Evolutionary conservation across 2,888 invertebrate species (phyloP).

Genomic region (Aphidius colemani): DNA sequence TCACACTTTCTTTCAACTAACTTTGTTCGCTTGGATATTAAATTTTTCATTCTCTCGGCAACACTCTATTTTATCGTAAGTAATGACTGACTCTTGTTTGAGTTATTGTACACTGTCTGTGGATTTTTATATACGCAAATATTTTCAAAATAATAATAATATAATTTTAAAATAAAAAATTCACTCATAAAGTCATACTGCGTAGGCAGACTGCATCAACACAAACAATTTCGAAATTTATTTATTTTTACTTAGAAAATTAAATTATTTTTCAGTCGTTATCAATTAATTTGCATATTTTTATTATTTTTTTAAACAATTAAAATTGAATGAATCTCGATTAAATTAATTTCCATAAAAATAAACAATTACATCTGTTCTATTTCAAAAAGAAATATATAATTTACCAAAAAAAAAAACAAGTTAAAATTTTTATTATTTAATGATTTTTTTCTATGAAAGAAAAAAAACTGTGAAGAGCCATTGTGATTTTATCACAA

Average conservation of each 20-base stretch:
- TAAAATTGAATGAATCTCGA: too few relatives aligned
- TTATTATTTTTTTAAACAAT: too few relatives aligned
- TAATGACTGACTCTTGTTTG: slow-evolving; percentile 5
- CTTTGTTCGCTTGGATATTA: slow-evolving; percentile 1
- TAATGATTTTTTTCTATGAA: background rate
- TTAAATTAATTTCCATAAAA: too few relatives aligned
- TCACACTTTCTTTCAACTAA: slow-evolving; percentile 1
- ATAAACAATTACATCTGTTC: too few relatives aligned
- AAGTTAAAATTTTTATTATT: background rate
- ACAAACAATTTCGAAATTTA: background rate
- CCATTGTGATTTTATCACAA: slow-evolving; percentile 22
- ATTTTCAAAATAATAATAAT: too few relatives aligned
- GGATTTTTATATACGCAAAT: background rate
- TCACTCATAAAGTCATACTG: too few relatives aligned
- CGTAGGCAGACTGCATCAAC: too few relatives aligned
- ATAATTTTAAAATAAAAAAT: too few relatives aligned
- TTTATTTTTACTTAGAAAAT: too few relatives aligned
- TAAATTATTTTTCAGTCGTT: too few relatives aligned
- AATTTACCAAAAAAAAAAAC: too few relatives aligned
- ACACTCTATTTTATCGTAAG: slow-evolving; percentile 9
- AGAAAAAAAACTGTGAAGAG: background rate
- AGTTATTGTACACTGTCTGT: background rate
- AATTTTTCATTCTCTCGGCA: background rate
- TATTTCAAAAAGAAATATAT: background rate
- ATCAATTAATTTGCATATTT: too few relatives aligned